Evolutionary conservation across 2,888 invertebrate genomes (phyloP).

Genomic region (Caenorhabditis afra): DNA sequence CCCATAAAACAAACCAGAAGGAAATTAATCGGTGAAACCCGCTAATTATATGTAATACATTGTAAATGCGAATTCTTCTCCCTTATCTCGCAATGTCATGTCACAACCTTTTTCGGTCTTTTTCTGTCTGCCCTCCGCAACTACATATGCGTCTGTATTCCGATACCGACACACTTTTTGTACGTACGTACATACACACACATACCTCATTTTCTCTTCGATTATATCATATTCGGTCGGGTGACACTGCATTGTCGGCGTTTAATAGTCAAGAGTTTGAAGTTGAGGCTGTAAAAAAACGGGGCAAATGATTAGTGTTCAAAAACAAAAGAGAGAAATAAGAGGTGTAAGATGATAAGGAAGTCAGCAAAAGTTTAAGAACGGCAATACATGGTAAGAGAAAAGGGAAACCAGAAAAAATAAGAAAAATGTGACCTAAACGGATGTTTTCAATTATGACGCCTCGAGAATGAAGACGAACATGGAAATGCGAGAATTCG

Average conservation of each 20-base stretch:
- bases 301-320: too few relatives aligned
- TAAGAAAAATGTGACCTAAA: not conserved
- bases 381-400: not conserved
- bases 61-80: not conserved
- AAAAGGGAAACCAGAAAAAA: not conserved
- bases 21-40: slow-evolving; percentile 28
- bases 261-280: too few relatives aligned
- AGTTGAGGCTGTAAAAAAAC: too few relatives aligned
- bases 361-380: too few relatives aligned
- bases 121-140: too few relatives aligned
- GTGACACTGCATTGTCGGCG: slow-evolving; percentile 45
- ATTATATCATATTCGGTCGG: slow-evolving; percentile 43
- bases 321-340: not conserved
- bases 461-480: not conserved
- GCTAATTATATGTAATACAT: slow-evolving; percentile 11
- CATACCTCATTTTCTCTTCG: slow-evolving; percentile 54
- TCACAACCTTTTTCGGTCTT: slow-evolving; percentile 7
- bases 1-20: too few relatives aligned
- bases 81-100: not conserved
- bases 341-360: not conserved
- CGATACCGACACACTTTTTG: not conserved
- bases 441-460: not conserved
- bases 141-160: too few relatives aligned
- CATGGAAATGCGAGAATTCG: too few relatives aligned
- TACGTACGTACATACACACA: not conserved